phyloP scores from a whole-genome alignment of 2,113 vertebrate genomes.

The Austrofundulus limnaeus region DNA sequence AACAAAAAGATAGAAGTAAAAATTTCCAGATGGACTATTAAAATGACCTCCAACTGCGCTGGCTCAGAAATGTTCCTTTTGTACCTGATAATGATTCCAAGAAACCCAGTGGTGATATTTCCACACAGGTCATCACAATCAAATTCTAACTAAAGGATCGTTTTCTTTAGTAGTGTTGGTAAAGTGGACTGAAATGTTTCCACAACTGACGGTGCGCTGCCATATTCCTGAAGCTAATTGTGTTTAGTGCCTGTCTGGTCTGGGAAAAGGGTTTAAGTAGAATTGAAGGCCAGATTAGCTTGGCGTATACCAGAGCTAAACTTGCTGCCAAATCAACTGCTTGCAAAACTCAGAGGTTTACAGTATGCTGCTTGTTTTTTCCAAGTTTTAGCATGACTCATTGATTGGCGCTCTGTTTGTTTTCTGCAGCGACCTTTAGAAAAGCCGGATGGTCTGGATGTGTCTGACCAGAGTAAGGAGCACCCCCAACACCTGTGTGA shows the following conservation, averaged over 20 bases:
- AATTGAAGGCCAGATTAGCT: conserved; percentile 17
- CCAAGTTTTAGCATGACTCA: conserved; percentile 18
- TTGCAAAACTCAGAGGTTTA: conserved; percentile 25
- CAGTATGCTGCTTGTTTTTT: conserved; percentile 20
- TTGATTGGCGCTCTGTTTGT: conserved; percentile 27
- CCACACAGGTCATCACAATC: conserved; percentile 47
- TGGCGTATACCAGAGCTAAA: conserved; percentile 13
- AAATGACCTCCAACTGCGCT: conserved; percentile 59
- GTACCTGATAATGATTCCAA: conserved; percentile 58
- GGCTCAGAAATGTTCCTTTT: conserved; percentile 42
- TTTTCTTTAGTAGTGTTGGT: conserved; percentile 40
- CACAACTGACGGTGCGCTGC: conserved; percentile 40
- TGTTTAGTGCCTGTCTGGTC: conserved; percentile 29
- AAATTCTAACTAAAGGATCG: conserved; percentile 37
- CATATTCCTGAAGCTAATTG: conserved; percentile 59
- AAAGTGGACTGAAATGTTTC: conserved; percentile 33
- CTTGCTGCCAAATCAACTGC: conserved; percentile 33
- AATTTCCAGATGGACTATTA: conserved; percentile 64
- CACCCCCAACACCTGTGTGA: conserved; percentile 98
- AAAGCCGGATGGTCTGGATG: conserved; percentile 96
- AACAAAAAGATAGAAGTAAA: conserved; percentile 52
- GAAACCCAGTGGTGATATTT: conserved; percentile 54
- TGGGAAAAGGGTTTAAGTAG: conserved; percentile 18
- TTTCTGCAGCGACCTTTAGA: conserved; percentile 92
- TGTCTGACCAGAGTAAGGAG: conserved; percentile 99